Base-by-base conservation (phyloP, 2,797 vertebrate species). In the Argentina silus region DNA sequence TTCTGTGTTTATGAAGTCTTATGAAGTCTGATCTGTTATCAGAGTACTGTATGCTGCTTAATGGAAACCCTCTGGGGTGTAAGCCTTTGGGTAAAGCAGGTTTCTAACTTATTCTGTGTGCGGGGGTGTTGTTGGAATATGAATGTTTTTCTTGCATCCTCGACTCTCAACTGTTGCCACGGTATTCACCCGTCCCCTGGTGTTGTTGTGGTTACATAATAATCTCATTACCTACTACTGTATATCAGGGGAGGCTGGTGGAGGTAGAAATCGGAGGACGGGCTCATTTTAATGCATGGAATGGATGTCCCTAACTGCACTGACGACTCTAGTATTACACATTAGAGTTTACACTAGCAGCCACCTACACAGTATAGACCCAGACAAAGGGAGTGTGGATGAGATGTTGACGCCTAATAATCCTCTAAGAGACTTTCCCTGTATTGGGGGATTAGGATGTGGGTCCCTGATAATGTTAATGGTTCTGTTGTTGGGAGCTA, bases 101-200 rank as follows among this genome's bases (percentile, higher is more conserved):
- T 61, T 72, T 75, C 68, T 79, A 43, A 69, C 55, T 55, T 56
- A 75, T 78, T 59, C 43, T 73, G 78, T 77, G 88, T 88, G 81
- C 83, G 87, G 79, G 88, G 76, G 74, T 67, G 78, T 14, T 53
- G 50, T 53, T 53, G 79, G 82, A 85, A 84, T 76, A 47, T 42
- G 14, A 53, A 50, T 67, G 17, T 75, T 75, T 79, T 51, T 6
- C 2, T 7, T 76, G 27, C 6, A 36, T 19, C 1, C 19, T 23
- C 17, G 81, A 72, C 82, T 63, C 59, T 73, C 66, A 81, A 66
- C 78, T 0, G 87, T 91, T 91, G 81, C 88, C 85, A 90, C 89
- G 85, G 86, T 3, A 77, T 78, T 73, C 79, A 27, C 83, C 71
- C 83, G 81, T 75, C 83, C 47, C 19, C 21, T 78, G 23, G 17